Percentiles rank a stretch among this genome's conserved stretches.
Conservation (phyloP, 1,140 invertebrate species). For the Aphelenchoides fujianensis region DNA sequence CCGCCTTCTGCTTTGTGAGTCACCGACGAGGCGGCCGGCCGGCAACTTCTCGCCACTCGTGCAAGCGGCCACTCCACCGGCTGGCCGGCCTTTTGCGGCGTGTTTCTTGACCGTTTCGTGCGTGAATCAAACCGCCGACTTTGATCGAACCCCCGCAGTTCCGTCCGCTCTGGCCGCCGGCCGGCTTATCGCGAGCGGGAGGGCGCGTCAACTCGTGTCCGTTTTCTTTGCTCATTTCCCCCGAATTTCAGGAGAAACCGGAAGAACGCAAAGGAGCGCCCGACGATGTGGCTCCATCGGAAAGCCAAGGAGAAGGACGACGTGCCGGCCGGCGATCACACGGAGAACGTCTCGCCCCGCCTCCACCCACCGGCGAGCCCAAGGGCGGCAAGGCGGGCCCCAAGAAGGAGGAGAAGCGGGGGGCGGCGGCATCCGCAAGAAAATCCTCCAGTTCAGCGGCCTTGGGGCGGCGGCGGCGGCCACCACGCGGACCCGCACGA, state of each 20-base stretch:
- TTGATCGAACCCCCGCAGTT: too few relatives aligned
- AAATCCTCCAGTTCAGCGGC: slow-evolving; percentile 32
- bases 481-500: slow-evolving; percentile 62
- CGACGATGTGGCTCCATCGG: slow-evolving; percentile 24
- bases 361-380: too few relatives aligned
- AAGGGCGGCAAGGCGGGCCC: not conserved
- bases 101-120: too few relatives aligned
- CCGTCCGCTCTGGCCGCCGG: too few relatives aligned
- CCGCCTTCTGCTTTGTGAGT: too few relatives aligned
- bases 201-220: not conserved
- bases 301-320: slow-evolving; percentile 22
- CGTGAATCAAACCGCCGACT: too few relatives aligned
- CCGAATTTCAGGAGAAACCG: not conserved
- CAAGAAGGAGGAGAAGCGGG: slow-evolving; percentile 62
- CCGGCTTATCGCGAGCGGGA: not conserved
- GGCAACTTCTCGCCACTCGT: too few relatives aligned
- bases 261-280: too few relatives aligned
- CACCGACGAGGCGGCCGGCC: too few relatives aligned
- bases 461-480: slow-evolving; percentile 16
- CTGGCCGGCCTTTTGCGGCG: too few relatives aligned
- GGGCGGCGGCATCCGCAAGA: slow-evolving; percentile 57
- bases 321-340: slow-evolving; percentile 7
- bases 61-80: too few relatives aligned
- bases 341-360: slow-evolving; percentile 4
- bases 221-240: not conserved